Percentiles rank a stretch among this genome's conserved stretches.
Conservation (phyloP, 2,113 vertebrate genomes). For the Lichenostomus cassidix region DNA sequence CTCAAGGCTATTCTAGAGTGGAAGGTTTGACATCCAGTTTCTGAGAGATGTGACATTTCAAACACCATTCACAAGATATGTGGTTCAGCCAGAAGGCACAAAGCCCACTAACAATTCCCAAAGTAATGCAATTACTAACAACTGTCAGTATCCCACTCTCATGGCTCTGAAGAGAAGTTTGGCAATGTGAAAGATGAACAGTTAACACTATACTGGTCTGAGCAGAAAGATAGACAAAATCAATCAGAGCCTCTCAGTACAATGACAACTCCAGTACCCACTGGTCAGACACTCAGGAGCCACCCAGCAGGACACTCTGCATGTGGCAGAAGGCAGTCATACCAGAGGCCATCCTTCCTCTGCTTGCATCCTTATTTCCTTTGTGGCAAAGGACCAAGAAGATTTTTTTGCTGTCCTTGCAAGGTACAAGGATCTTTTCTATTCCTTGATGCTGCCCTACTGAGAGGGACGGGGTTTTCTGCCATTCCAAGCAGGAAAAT, state of each 20-base stretch:
- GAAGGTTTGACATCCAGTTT: background rate
- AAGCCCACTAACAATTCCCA: background rate
- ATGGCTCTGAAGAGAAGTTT: background rate
- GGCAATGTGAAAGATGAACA: background rate
- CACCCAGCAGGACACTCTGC: background rate
- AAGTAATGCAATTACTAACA: background rate
- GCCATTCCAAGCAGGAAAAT: constrained; percentile 4
- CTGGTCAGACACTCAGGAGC: background rate
- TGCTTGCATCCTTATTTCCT: background rate
- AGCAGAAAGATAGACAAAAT: background rate
- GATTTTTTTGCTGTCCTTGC: background rate
- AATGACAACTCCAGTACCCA: background rate
- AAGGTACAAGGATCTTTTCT: background rate
- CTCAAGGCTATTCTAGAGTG: background rate
- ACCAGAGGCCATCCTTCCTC: background rate
- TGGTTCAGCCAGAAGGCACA: background rate
- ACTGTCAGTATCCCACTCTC: too few relatives aligned
- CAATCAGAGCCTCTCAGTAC: background rate
- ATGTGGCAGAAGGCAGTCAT: background rate
- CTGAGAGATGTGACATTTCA: background rate
- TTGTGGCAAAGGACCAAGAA: background rate
- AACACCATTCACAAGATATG: background rate
- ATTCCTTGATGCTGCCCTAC: background rate
- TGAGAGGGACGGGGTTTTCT: background rate
- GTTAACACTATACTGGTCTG: background rate